A percentile compares a stretch with the other conserved stretches of the same genome.
Evolutionary conservation across 2,113 vertebrate genomes (phyloP).

Genomic region (Dasyurus viverrinus): DNA sequence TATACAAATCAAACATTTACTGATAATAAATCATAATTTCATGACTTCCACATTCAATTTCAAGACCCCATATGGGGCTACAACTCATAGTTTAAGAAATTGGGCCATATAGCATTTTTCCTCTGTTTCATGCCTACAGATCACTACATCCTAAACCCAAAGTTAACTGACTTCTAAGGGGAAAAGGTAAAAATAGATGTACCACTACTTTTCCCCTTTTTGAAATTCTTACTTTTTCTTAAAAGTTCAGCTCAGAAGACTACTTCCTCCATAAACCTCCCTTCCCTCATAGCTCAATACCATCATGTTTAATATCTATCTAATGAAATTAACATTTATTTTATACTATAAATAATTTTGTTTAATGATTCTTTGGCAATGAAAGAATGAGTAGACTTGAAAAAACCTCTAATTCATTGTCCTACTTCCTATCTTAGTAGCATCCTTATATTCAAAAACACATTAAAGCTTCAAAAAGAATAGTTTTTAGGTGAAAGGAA

Average conservation of each 20-base stretch:
- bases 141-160: not conserved
- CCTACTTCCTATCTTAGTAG: not conserved
- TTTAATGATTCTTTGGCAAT: not conserved
- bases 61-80: too few species aligned
- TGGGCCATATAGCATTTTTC: not conserved
- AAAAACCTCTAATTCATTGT: not conserved
- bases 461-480: not conserved
- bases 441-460: not conserved
- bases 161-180: not conserved
- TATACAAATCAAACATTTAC: too few species aligned
- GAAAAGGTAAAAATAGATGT: not conserved
- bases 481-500: slow-evolving; percentile 1
- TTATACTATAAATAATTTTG: not conserved
- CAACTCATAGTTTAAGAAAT: too few species aligned
- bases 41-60: too few species aligned
- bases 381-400: not conserved
- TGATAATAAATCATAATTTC: too few species aligned
- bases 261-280: not conserved
- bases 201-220: not conserved
- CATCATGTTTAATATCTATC: not conserved
- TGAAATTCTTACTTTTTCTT: not conserved
- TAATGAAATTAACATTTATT: not conserved
- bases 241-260: not conserved
- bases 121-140: not conserved
- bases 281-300: not conserved